Evolutionary conservation across 2,113 vertebrate species (phyloP).

Genomic region (Myodes glareolus): DNA sequence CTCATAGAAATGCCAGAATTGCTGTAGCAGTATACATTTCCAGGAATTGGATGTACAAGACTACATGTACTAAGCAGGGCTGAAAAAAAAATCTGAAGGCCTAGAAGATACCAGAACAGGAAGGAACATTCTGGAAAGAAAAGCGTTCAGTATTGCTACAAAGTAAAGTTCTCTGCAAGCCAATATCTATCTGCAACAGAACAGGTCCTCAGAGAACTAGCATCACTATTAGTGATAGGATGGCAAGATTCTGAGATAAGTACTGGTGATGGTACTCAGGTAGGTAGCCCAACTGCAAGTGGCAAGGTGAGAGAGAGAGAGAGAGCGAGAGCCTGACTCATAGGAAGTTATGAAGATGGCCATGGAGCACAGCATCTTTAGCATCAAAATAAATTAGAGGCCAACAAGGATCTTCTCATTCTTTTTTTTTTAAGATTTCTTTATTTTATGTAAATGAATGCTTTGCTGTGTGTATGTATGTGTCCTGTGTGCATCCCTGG

Average conservation of each 20-base stretch:
- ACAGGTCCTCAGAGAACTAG: neutral
- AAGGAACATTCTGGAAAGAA: constrained; percentile 20
- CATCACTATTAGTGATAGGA: neutral
- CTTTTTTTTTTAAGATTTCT: neutral
- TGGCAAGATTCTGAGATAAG: neutral
- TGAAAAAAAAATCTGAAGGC: neutral
- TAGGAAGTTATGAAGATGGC: neutral
- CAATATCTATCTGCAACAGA: neutral
- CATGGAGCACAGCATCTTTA: neutral
- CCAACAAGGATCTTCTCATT: neutral
- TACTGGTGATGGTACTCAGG: neutral
- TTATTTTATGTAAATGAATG: neutral
- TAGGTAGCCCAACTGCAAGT: neutral
- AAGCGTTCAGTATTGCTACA: neutral
- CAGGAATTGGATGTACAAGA: neutral
- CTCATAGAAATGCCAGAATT: neutral
- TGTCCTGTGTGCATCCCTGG: neutral
- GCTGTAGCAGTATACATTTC: neutral
- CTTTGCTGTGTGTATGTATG: neutral
- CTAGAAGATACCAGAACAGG: constrained; percentile 19
- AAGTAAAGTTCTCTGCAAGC: neutral
- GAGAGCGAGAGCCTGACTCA: neutral
- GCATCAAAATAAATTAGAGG: neutral
- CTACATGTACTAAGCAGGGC: neutral
- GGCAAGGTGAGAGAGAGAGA: neutral